Evolutionary conservation across 2,888 invertebrate genomes (phyloP), one percentile per base, ranked within the genome.

Genomic region (Drosophila pseudotakahashii): DNA sequence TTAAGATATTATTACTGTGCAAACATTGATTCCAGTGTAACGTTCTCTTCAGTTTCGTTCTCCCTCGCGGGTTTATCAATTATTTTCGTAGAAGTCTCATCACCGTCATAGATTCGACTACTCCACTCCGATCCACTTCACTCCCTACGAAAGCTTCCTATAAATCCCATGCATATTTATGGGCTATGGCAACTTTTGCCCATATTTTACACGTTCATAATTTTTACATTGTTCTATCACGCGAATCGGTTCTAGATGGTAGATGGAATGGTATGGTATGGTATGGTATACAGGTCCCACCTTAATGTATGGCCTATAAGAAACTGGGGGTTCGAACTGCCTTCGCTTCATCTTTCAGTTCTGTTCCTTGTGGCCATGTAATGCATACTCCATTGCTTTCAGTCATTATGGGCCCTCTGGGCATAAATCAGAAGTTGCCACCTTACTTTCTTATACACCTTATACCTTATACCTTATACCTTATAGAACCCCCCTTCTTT

Each of bases 211-310:
- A 84, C 79, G 72, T 79, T 86, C 75, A 81, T 86, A 79, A 84
- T 84, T 88, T 84, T 83, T 76, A 85, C 81, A 81, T 83, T 85
- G 82, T 89, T 89, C 86, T 85, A 89, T 88, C 89, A 89, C 89
- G 89, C 89, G 88, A 89, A 89, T 88, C 79, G 61, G 42, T 16
- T 48, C 36, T 57, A 11, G 48, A 5, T 34, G 60, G 36, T 10
- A 47, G 45, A 11, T 47, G 47, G 30, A 1, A 44, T 42, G 52
- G 23, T 34, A 2, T 34, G 61, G 19, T 10, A 30, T 47, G 45
- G 45, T 48, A 13, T 48, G 34, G 16, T 34, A 16, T 34, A 13
- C 16, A 48, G 48, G 32, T 47, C 47, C 32, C 47, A 32, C 30
- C 77, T 73, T 75, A 61, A 78, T 73, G 76, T 70, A 78, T 76